Evolutionary conservation across 2,113 vertebrate genomes (phyloP).

Genomic region (Hippocampus mohnikei): DNA sequence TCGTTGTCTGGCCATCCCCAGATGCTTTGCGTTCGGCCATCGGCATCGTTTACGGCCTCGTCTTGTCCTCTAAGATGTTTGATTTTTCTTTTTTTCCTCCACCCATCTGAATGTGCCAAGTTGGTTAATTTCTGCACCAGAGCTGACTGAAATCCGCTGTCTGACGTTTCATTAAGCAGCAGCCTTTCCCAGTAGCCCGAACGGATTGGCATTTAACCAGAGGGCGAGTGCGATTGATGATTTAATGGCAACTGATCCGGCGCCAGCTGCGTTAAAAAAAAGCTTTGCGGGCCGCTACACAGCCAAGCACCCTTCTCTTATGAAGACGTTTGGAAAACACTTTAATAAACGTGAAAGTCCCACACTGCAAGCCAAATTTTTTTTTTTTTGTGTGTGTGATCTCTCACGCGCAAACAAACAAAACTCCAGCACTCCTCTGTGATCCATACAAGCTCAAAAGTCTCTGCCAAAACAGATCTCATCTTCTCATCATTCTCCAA

Average conservation of each 20-base stretch:
- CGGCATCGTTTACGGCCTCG: too few relatives aligned
- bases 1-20: not conserved
- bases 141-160: not conserved
- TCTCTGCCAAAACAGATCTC: slow-evolving; percentile 21
- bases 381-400: not conserved
- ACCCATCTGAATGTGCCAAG: too few relatives aligned
- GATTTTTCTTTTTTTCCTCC: too few relatives aligned
- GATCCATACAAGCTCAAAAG: slow-evolving; percentile 17
- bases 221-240: not conserved
- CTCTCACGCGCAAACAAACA: not conserved
- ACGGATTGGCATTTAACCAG: not conserved
- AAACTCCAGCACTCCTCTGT: slow-evolving; percentile 4
- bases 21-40: not conserved
- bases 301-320: not conserved
- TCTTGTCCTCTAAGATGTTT: too few relatives aligned
- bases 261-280: not conserved
- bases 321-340: not conserved
- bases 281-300: not conserved
- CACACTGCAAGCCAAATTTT: not conserved
- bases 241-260: not conserved
- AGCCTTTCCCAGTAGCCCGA: not conserved
- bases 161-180: not conserved
- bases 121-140: not conserved
- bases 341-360: not conserved
- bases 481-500: slow-evolving; percentile 30